Evolutionary conservation across 2,888 invertebrate species (phyloP), one percentile per base, ranked within the genome.

Genomic region (Melikaiella ostensackeni): DNA sequence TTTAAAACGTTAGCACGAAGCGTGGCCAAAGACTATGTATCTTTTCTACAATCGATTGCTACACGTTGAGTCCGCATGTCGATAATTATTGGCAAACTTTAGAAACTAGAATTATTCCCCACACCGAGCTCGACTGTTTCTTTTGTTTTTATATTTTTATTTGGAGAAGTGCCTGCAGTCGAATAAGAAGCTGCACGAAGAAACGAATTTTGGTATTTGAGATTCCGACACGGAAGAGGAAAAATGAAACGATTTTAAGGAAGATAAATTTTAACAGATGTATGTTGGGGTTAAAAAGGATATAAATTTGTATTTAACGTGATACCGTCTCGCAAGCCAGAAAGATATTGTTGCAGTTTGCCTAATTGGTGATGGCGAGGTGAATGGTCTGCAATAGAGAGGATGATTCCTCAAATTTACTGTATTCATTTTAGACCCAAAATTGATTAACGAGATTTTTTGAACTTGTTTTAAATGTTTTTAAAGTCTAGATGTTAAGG

Each of bases 1-100:
- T n/a, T n/a, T 61, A 61, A 76, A 59, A 35, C 42, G 61, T 38
- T 66, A 57, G 77, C 82, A 83, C 82, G 79, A 82, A 79, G 57
- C 75, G 81, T 75, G 63, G 62, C 35, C 33, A 55, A 61, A 74
- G 19, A 63, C 59, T 50, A 76, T 30, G 64, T 76, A 42, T 77
- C 42, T 16, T 42, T 42, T 63, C 75, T 76, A 70, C 74, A 62
- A 76, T 79, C 75, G 73, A 63, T 77, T 77, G 24, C 75, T 38
- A 59, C 35, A 50, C 11, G 27, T 35, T 62, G 24, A 30, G 30
- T 19, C 33, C 75, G 33, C 64, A 82, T 83, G 79, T 78, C 76
- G 81, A 83, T 82, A 82, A 82, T 81, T 79, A 59, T 55, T 30
- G 64, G 61, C 42, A 30, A 70, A 46, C n/a, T 50, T 70, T 70